Evolutionary conservation across 2,113 vertebrate genomes (phyloP).

Genomic region (Bos taurus): DNA sequence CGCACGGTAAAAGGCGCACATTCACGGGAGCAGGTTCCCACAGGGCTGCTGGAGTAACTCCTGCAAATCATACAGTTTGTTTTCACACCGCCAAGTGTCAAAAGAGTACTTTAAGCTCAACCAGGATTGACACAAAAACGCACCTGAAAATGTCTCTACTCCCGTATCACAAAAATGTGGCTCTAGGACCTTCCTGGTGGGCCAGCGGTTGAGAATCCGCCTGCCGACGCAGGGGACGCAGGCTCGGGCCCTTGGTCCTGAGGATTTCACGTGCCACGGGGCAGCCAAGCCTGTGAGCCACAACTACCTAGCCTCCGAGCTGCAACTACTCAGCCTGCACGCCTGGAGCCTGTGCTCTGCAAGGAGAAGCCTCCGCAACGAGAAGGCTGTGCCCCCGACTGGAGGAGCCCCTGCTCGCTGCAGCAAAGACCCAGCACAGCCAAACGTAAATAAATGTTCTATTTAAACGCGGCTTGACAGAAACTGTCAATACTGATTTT

Average conservation of each 20-base stretch:
- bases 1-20: neutral
- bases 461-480: neutral
- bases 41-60: neutral
- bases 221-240: neutral
- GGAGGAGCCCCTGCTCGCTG: neutral
- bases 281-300: neutral
- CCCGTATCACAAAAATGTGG: fast-evolving
- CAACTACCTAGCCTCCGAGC: fast-evolving
- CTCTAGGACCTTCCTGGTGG: neutral
- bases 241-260: neutral
- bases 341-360: neutral
- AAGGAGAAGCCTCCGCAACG: neutral
- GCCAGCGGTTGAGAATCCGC: neutral
- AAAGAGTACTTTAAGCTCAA: neutral
- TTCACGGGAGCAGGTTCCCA: neutral
- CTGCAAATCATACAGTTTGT: fast-evolving
- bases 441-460: neutral
- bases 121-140: neutral
- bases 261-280: neutral
- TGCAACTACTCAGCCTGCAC: neutral
- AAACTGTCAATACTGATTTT: neutral
- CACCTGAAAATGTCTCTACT: neutral
- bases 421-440: neutral
- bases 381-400: neutral
- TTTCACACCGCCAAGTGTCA: neutral